phyloP scores from a whole-genome alignment of 1,140 invertebrate species.

The Tetramorium simillimum region DNA sequence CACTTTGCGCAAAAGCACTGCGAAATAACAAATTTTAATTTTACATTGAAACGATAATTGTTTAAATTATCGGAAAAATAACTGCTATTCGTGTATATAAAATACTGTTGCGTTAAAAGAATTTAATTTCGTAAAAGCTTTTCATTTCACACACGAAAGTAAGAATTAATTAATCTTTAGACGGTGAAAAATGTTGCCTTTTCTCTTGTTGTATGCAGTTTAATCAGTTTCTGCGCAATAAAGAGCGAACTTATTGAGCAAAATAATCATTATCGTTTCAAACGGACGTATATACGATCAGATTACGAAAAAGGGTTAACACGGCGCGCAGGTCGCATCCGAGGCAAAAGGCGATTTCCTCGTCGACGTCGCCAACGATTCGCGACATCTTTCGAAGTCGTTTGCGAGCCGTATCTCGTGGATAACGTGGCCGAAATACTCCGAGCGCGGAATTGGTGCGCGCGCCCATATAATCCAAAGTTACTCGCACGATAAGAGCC shows the following conservation, averaged over 20 bases:
- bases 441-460: constrained; percentile 30
- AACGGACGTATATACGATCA: background rate
- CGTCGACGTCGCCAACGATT: background rate
- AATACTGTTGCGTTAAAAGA: constrained; percentile 1
- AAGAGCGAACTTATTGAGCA: background rate
- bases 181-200: background rate
- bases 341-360: background rate
- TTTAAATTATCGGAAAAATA: background rate
- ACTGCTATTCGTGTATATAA: background rate
- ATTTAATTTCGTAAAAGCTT: constrained; percentile 34
- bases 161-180: constrained; percentile 16
- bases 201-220: background rate
- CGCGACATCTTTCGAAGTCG: constrained; percentile 26
- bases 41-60: background rate
- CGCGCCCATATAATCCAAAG: constrained; percentile 63
- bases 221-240: background rate
- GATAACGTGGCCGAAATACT: constrained; percentile 63
- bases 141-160: background rate
- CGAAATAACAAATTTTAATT: constrained; percentile 17
- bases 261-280: background rate
- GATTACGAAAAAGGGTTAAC: background rate
- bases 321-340: background rate
- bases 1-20: background rate
- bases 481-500: constrained; percentile 73
- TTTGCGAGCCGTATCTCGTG: constrained; percentile 47